A percentile compares a stretch with the other conserved stretches of the same genome.
These are phyloP conservation scores for Acrocephalus arundinaceus DNA, from an alignment of 2,113 vertebrate genomes.

Conservation along the genomic window DNA sequence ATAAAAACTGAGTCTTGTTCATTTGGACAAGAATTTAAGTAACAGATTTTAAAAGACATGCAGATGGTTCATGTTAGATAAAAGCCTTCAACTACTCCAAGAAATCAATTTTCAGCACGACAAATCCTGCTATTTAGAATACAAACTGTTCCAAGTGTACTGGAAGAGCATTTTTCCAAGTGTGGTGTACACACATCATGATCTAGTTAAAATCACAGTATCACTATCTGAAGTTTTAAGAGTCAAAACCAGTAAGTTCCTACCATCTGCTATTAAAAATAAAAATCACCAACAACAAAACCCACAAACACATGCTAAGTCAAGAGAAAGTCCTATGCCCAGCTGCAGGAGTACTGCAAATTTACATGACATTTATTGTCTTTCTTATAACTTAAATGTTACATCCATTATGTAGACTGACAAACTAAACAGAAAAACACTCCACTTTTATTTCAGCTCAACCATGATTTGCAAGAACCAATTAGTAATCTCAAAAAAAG, in stretches of 20 bases:
- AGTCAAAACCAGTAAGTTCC: neutral
- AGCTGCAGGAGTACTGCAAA: neutral
- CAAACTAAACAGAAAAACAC: neutral
- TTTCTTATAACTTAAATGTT: neutral
- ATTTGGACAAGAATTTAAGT: neutral
- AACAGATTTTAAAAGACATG: neutral
- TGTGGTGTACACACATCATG: neutral
- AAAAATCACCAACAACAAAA: neutral
- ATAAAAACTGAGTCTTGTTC: neutral
- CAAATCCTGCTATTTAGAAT: neutral
- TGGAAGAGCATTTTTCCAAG: neutral
- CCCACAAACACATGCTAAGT: neutral
- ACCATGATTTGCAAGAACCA: neutral
- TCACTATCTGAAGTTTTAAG: neutral
- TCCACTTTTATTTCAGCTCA: neutral
- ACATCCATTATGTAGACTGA: neutral
- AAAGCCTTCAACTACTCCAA: neutral
- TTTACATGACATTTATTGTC: neutral
- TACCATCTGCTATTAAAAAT: conserved; percentile 1
- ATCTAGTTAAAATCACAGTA: neutral
- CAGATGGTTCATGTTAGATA: neutral
- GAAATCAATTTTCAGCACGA: neutral
- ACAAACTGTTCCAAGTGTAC: neutral
- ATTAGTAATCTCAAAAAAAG: neutral
- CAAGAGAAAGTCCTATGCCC: neutral